A percentile compares a stretch with the other conserved stretches of the same genome.
Evolutionary conservation across 2,797 vertebrate genomes (phyloP).

Genomic region (Coregonus ussuriensis): DNA sequence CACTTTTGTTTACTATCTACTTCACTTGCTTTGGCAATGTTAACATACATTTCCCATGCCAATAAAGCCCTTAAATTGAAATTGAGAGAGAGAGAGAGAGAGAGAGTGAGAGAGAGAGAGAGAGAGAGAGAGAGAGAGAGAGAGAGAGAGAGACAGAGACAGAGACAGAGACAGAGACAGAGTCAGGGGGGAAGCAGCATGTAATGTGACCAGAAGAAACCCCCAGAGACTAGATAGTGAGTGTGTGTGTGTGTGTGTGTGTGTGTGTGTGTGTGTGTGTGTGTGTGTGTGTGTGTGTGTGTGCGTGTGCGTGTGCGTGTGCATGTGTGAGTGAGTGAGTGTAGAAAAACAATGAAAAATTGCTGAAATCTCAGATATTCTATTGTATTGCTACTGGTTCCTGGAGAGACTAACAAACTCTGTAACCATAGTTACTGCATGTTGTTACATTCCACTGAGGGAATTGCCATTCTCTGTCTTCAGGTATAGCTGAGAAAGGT

Average conservation of each 20-base stretch:
- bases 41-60: no score
- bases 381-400: constrained; percentile 34
- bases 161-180: not conserved
- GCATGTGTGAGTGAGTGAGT: constrained; percentile 11
- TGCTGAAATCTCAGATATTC: constrained; percentile 27
- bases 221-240: constrained; percentile 53
- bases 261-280: constrained; percentile 17
- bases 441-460: not conserved
- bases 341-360: constrained; percentile 32
- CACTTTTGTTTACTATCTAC: no score
- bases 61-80: no score
- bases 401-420: constrained; percentile 37
- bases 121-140: no score
- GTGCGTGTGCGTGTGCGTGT: constrained; percentile 15
- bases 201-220: constrained; percentile 67
- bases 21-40: no score
- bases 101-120: no score
- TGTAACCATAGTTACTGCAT: constrained; percentile 17
- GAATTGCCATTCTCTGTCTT: not conserved
- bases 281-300: constrained; percentile 17
- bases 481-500: not conserved
- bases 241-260: constrained; percentile 23
- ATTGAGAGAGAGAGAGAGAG: no score
- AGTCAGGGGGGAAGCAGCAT: constrained; percentile 46
- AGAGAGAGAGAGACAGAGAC: not conserved